phyloP scores from a whole-genome alignment of 2,888 invertebrate species.

The Shargacucullia verbasci region DNA sequence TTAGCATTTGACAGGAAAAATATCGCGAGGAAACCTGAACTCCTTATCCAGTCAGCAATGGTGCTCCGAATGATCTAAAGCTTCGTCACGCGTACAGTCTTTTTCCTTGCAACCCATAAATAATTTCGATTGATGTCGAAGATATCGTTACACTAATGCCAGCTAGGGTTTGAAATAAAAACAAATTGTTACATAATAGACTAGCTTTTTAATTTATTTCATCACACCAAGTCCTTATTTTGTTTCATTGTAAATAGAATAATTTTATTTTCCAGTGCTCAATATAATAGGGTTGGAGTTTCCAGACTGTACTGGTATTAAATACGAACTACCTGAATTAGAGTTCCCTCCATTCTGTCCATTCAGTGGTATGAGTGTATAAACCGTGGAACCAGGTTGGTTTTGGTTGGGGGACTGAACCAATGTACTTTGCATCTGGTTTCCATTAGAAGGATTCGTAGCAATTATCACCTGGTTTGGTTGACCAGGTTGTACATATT shows the following conservation, averaged over 20 bases:
- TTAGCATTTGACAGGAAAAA: too few relatives aligned
- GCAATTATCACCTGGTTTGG: conserved; percentile 31
- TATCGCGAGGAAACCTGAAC: too few relatives aligned
- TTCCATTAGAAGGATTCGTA: conserved; percentile 31
- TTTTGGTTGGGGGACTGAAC: conserved; percentile 36
- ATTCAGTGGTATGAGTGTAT: conserved; percentile 63
- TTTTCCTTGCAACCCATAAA: too few relatives aligned
- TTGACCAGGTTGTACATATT: conserved; percentile 21
- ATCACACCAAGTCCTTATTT: too few relatives aligned
- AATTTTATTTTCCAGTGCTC: conserved; percentile 14
- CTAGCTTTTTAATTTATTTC: conserved; percentile 14
- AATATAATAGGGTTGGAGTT: conserved; percentile 32
- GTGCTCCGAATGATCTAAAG: too few relatives aligned
- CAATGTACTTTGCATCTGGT: conserved; percentile 33
- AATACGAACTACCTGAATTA: conserved; percentile 29
- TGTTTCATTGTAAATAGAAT: too few relatives aligned
- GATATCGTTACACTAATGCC: too few relatives aligned
- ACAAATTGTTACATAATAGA: not conserved
- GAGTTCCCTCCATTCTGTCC: conserved; percentile 30
- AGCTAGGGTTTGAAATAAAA: too few relatives aligned
- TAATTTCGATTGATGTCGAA: too few relatives aligned
- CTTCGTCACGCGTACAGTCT: too few relatives aligned
- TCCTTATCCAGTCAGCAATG: too few relatives aligned
- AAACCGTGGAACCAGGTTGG: conserved; percentile 53
- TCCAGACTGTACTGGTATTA: conserved; percentile 39